phyloP scores from a whole-genome alignment of 2,797 vertebrate genomes.

The Chrysocyon brachyurus region DNA sequence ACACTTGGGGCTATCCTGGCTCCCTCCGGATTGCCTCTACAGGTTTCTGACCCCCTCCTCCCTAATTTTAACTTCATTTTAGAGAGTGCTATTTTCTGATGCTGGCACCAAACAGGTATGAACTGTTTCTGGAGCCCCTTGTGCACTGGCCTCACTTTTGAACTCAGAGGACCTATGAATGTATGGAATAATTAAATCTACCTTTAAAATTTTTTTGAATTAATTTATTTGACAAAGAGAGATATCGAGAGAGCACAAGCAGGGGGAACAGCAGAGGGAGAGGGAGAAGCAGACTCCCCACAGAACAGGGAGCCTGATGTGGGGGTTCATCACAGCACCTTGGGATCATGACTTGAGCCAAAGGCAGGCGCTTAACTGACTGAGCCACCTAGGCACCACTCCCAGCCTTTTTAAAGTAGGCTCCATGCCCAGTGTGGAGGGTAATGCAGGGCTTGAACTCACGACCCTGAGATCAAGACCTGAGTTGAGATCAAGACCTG shows the following conservation, averaged over 20 bases:
- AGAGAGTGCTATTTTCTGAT: neutral
- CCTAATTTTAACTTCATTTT: neutral
- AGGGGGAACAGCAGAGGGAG: too few species aligned
- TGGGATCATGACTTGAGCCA: too few species aligned
- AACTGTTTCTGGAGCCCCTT: neutral
- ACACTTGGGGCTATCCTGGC: neutral
- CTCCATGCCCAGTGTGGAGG: neutral
- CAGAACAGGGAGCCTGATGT: too few species aligned
- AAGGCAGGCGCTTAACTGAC: too few species aligned
- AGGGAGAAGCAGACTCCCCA: too few species aligned
- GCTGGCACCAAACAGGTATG: neutral
- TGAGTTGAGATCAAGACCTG: neutral
- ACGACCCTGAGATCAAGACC: neutral
- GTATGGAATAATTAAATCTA: neutral
- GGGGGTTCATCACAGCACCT: too few species aligned
- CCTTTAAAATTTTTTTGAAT: too few species aligned
- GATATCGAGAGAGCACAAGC: too few species aligned
- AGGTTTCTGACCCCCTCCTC: neutral
- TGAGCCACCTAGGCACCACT: too few species aligned
- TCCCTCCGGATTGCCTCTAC: neutral
- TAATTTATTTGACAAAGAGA: too few species aligned
- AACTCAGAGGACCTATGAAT: neutral
- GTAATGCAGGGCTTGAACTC: neutral
- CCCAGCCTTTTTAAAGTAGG: neutral
- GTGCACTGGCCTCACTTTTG: neutral